Base-by-base conservation (phyloP, 2,113 vertebrate species). In the Grallaria varia region DNA sequence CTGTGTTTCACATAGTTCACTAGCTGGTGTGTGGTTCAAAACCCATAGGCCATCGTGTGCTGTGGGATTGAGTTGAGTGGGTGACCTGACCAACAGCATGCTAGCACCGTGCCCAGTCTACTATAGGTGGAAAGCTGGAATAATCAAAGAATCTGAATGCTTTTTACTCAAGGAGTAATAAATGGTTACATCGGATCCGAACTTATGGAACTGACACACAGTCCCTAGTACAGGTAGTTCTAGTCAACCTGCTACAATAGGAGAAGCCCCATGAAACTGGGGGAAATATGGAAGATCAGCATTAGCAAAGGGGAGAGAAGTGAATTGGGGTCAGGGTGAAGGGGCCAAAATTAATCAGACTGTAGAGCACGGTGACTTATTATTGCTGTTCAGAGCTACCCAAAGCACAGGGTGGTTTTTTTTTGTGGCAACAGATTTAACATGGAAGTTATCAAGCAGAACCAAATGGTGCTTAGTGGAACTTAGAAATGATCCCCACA, bases 31-130 rank as follows among this genome's bases (percentile, higher is more conserved):
- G 8, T 60, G 45, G 19, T 49, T 89, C 28, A 31, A 76, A 55
- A 4, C 28, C n/a, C 8, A 1, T 2, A n/a, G 24, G 28, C n/a
- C 0, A 0, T 5, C 8, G 22, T 14, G 3, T 35, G 35, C 67
- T 80, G 9, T 13, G 2, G 33, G 42, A 30, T 8, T 0, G 0
- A 1, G 2, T 37, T 72, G 25, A n/a, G 24, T 0, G 0, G 16
- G 37, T 52, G 47, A 47, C 35, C 35, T 5, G 14, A 35, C 11
- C 2, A 1, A 5, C 5, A 7, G 67, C 33, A 17, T 0, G 0
- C 4, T 28, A 14, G 30, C 22, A 47, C 40, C 16, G 30, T n/a
- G 87, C 64, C 81, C 55, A 81, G 30, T 44, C 35, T 2, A 2
- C 44, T 71, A 9, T 37, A 6, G 0, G 3, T 33, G 28, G 37